Evolutionary conservation across 1,140 invertebrate species (phyloP), one percentile per base, ranked within the genome.

Genomic region (Drosophila sucinea): DNA sequence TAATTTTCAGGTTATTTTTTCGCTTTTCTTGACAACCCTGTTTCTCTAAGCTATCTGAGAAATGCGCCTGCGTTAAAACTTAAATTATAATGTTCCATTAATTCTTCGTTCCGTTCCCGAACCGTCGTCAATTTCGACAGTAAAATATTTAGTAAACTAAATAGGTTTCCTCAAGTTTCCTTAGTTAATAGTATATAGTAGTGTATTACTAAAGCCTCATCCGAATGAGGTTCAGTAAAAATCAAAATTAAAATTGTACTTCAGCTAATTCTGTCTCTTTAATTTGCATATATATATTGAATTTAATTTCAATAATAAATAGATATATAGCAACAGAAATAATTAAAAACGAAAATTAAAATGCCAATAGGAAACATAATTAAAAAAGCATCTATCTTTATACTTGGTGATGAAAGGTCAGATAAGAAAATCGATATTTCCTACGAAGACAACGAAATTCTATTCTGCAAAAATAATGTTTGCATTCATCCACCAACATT

Each of bases 391-490:
- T 96, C 96, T 55, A 96, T 94, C 81, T 96, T 95, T 71, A 96
- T 97, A 74, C 93, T 96, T 23, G 95, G 96, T n/a, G 93, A 94
- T 1, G 93, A 93, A 54, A 94, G 94, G 77, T 93, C 94, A 68
- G 93, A 94, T n/a, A 94, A 93, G 69, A 93, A 93, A 81, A 93
- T 94, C 81, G 92, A 93, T 41, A 93, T 93, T 38, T 92, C 94
- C 70, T 96, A 96, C 82, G 95, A 96, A 84, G 96, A 97, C 92
- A 96, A 96, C 74, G 96, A 97, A 93, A 94, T 96, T 65, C 93
- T 97, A 5, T 97, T 97, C 89, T 97, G 96, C 91, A 96, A 97
- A 91, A 99, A 99, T 91, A 99, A 99, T 93, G 97, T 99, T 7
- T 99, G 98, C 92, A 97, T 99, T 27, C 98, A 99, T 94, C 97